Conservation (phyloP, 2,113 vertebrate species). For the Meleagris gallopavo region DNA sequence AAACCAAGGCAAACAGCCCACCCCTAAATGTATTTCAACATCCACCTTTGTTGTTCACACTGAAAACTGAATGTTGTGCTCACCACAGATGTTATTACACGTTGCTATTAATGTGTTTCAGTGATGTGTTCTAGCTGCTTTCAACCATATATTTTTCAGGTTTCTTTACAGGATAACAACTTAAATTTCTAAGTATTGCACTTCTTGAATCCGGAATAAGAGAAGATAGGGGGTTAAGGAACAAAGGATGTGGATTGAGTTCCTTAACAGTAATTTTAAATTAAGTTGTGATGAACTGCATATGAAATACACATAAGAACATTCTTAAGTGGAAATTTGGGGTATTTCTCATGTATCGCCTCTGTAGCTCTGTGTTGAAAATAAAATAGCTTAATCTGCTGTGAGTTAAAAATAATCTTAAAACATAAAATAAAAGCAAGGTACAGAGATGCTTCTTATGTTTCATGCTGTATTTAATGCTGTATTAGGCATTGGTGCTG, state of each 20-base stretch:
- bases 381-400: background rate
- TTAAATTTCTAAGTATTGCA: background rate
- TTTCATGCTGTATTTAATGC: conserved; percentile 36
- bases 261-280: conserved; percentile 29
- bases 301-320: background rate
- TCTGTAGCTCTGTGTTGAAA: background rate
- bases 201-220: background rate
- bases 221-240: background rate
- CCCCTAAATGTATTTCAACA: background rate
- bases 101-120: background rate
- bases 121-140: background rate
- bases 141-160: background rate
- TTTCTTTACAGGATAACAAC: background rate
- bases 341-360: background rate
- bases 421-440: conserved; percentile 22
- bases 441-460: conserved; percentile 8
- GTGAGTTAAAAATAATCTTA: background rate
- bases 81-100: background rate
- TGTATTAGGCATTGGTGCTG: conserved; percentile 15
- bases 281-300: background rate
- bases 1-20: background rate
- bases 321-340: background rate
- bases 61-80: background rate
- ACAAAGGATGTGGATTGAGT: background rate
- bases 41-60: background rate